phyloP scores from a whole-genome alignment of 2,888 invertebrate genomes.

The Rhopalosiphum nymphaeae region DNA sequence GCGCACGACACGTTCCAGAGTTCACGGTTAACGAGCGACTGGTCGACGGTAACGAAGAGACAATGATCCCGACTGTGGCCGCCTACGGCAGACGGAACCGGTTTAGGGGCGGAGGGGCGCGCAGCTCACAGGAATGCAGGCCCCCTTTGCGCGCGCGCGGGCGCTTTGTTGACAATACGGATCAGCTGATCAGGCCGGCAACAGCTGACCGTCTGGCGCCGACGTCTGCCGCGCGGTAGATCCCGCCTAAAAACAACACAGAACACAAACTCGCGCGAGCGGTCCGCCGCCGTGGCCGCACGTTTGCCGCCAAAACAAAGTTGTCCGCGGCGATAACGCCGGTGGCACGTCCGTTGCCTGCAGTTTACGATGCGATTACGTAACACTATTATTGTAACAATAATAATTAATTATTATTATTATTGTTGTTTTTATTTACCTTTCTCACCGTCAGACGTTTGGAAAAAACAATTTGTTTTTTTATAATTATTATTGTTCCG shows the following conservation, averaged over 20 bases:
- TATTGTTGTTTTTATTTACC: neutral
- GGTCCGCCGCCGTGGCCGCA: slow-evolving; percentile 15
- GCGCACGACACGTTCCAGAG: neutral
- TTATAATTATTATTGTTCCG: neutral
- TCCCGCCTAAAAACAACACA: slow-evolving; percentile 59
- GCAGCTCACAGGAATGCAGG: slow-evolving; percentile 46
- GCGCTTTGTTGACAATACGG: slow-evolving; percentile 61
- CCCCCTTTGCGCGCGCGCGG: slow-evolving; percentile 63
- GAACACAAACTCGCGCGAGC: slow-evolving; percentile 14
- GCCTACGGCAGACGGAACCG: slow-evolving; percentile 49
- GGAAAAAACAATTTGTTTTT: neutral
- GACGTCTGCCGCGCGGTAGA: slow-evolving; percentile 47
- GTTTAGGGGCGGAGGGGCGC: slow-evolving; percentile 40
- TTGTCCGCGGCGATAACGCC: neutral
- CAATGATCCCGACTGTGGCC: slow-evolving; percentile 61
- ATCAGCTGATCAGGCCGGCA: slow-evolving; percentile 53
- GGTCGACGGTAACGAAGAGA: slow-evolving; percentile 44
- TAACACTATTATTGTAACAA: neutral
- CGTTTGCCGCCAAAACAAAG: slow-evolving; percentile 60
- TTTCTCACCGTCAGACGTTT: neutral
- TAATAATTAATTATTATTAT: neutral
- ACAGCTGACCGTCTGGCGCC: slow-evolving; percentile 60
- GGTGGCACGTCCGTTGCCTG: neutral
- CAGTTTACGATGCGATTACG: neutral
- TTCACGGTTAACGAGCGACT: slow-evolving; percentile 59